Conservation (phyloP, 2,113 vertebrate species). For the Scalopus aquaticus region DNA sequence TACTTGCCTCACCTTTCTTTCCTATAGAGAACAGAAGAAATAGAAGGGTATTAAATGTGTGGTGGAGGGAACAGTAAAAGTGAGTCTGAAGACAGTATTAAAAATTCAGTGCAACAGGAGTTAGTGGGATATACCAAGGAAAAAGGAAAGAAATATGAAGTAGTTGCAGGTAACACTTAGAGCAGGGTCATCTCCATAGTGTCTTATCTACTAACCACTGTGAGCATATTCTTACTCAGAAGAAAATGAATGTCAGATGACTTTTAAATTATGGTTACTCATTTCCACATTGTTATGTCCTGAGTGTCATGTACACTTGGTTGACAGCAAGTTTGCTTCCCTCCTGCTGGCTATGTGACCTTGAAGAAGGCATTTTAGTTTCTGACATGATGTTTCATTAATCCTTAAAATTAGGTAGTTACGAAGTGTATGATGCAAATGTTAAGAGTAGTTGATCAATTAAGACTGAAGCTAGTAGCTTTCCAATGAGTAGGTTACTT, state of each 20-base stretch:
- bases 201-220: neutral
- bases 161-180: neutral
- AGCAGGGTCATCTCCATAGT: neutral
- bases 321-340: neutral
- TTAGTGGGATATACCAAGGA: neutral
- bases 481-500: neutral
- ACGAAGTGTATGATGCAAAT: neutral
- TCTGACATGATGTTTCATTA: neutral
- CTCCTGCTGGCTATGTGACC: neutral
- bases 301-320: neutral
- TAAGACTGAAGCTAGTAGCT: neutral
- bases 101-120: neutral
- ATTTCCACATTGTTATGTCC: neutral
- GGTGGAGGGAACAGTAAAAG: neutral
- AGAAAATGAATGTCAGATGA: neutral
- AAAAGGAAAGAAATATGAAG: neutral
- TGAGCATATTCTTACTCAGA: neutral
- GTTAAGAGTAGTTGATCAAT: neutral
- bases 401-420: neutral
- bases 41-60: neutral
- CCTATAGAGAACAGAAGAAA: neutral
- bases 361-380: neutral
- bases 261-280: neutral
- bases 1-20: neutral
- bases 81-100: neutral